Evolutionary conservation across 2,113 vertebrate genomes (phyloP).

Genomic region (Rousettus leschenaultii): DNA sequence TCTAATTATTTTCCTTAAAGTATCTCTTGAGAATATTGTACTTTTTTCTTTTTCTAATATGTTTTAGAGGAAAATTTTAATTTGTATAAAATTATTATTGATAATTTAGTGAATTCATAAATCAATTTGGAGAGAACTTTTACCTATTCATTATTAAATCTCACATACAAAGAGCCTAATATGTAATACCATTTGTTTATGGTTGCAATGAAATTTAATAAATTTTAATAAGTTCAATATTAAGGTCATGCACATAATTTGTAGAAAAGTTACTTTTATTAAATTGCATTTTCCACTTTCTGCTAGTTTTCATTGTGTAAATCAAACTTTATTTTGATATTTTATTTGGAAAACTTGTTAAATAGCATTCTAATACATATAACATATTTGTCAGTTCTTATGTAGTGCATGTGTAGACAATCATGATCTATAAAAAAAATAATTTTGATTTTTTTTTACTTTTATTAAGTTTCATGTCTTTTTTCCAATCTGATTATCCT

Average conservation of each 20-base stretch:
- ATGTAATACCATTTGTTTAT: not conserved
- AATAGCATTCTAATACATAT: not conserved
- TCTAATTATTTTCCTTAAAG: not conserved
- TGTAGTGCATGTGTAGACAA: not conserved
- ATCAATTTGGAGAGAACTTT: not conserved
- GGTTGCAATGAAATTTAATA: not conserved
- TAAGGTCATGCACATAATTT: not conserved
- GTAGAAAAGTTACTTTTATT: not conserved
- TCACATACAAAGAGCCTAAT: not conserved
- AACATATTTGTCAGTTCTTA: not conserved
- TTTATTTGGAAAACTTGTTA: not conserved
- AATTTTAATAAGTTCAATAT: not conserved
- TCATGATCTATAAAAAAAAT: not conserved
- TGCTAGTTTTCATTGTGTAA: not conserved
- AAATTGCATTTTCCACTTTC: not conserved
- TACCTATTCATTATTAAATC: not conserved
- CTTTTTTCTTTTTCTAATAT: not conserved
- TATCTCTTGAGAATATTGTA: not conserved
- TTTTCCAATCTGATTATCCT: not conserved
- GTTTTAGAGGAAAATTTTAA: not conserved
- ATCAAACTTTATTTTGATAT: not conserved
- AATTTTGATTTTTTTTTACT: not conserved
- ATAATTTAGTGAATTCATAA: not conserved
- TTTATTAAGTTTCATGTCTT: not conserved
- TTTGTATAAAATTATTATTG: not conserved